Percentiles rank a stretch among this genome's conserved stretches.
These are phyloP conservation scores for Erythrocercus mccallii DNA, from an alignment of 2,113 vertebrate genomes.

Conservation along the genomic window DNA sequence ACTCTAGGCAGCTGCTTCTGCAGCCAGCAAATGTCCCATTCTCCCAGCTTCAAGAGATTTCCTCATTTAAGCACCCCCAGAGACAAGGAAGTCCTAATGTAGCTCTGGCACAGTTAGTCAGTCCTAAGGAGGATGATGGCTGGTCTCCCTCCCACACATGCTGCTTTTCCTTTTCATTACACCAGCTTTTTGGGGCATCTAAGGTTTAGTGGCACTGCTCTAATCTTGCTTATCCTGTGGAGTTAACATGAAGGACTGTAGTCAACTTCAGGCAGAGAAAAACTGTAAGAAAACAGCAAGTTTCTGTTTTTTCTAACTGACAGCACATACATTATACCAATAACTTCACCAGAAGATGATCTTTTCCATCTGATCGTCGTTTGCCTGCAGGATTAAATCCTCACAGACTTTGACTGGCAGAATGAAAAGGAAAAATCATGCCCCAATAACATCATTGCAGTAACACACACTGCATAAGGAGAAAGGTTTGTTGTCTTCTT, in stretches of 20 bases:
- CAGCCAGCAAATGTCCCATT: neutral
- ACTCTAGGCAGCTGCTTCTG: neutral
- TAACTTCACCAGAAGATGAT: conserved; percentile 34
- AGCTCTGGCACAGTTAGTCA: neutral
- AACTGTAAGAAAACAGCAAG: neutral
- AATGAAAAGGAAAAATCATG: neutral
- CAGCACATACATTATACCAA: conserved; percentile 23
- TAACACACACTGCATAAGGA: neutral
- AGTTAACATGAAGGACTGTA: neutral
- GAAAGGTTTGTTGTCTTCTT: neutral
- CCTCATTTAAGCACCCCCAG: neutral
- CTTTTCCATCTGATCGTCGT: conserved; percentile 3
- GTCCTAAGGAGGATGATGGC: neutral
- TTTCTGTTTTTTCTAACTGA: neutral
- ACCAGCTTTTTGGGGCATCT: neutral
- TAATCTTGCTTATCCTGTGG: neutral
- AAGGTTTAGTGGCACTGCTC: neutral
- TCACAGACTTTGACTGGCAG: neutral
- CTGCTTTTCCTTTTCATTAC: neutral
- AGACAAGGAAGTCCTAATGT: neutral
- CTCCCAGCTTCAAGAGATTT: neutral
- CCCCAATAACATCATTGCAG: neutral
- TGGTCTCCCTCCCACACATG: neutral
- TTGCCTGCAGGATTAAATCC: conserved; percentile 27
- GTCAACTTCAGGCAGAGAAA: neutral